Evolutionary conservation across 2,888 invertebrate genomes (phyloP).

Genomic region (Apotomis betuletana): DNA sequence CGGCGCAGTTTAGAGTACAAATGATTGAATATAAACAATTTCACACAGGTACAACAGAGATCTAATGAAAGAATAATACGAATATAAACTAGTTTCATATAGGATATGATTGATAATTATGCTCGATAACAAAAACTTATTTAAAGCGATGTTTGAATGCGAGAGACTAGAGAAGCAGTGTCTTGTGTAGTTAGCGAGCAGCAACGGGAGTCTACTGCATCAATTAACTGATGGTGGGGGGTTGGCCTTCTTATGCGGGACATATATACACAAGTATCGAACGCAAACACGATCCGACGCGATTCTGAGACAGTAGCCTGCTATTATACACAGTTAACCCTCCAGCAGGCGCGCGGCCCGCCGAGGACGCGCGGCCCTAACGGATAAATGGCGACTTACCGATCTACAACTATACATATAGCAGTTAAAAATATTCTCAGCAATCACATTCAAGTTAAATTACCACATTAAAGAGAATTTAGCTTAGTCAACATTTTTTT

Average conservation of each 20-base stretch:
- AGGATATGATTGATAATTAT: slow-evolving; percentile 82
- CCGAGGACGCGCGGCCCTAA: neutral
- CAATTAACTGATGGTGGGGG: slow-evolving; percentile 79
- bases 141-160: slow-evolving; percentile 76
- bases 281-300: slow-evolving; percentile 11
- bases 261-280: slow-evolving; percentile 55
- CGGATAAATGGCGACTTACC: slow-evolving; percentile 56
- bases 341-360: neutral
- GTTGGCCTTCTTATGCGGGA: slow-evolving; percentile 63
- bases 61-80: slow-evolving; percentile 83
- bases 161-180: slow-evolving; percentile 82
- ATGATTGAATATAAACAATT: slow-evolving; percentile 78
- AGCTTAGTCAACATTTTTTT: slow-evolving; percentile 81
- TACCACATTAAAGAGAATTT: slow-evolving; percentile 80
- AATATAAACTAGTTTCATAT: slow-evolving; percentile 79
- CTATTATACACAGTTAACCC: slow-evolving; percentile 9
- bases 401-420: slow-evolving; percentile 77
- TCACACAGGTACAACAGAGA: slow-evolving; percentile 83
- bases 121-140: slow-evolving; percentile 76
- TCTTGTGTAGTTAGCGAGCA: slow-evolving; percentile 72
- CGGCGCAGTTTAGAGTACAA: slow-evolving; percentile 72
- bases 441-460: slow-evolving; percentile 81
- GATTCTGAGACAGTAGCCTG: slow-evolving; percentile 15
- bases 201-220: slow-evolving; percentile 80
- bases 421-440: slow-evolving; percentile 81